A percentile compares a stretch with the other conserved stretches of the same genome.
phyloP scores from a whole-genome alignment of 2,888 invertebrate genomes.

The Nomada ferruginata region DNA sequence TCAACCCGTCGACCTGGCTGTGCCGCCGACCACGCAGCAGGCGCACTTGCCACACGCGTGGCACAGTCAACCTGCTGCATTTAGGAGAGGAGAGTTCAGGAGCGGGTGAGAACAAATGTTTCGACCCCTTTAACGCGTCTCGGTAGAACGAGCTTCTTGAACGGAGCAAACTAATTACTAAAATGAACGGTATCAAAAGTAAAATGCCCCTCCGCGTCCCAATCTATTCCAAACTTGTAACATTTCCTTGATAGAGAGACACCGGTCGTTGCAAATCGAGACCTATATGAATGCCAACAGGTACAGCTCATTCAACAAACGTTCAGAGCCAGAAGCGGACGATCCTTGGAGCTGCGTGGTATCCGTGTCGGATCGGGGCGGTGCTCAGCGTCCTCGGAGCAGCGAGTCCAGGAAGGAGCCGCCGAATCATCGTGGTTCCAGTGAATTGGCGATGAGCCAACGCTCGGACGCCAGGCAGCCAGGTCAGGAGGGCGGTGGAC shows the following conservation, averaged over 20 bases:
- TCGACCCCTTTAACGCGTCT: neutral
- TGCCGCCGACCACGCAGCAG: slow-evolving; percentile 74
- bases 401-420: slow-evolving; percentile 78
- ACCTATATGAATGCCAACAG: slow-evolving; percentile 54
- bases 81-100: slow-evolving; percentile 80
- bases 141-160: neutral
- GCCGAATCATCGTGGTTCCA: slow-evolving; percentile 64
- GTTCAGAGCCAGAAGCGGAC: slow-evolving; percentile 80
- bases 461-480: slow-evolving; percentile 61
- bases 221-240: too few relatives aligned
- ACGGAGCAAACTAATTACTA: too few relatives aligned
- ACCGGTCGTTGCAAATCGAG: too few relatives aligned
- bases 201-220: too few relatives aligned
- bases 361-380: slow-evolving; percentile 70
- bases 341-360: slow-evolving; percentile 81
- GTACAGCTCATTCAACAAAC: slow-evolving; percentile 82
- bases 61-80: slow-evolving; percentile 82
- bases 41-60: slow-evolving; percentile 76
- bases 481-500: slow-evolving; percentile 35
- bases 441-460: slow-evolving; percentile 42
- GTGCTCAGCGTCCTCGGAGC: slow-evolving; percentile 75
- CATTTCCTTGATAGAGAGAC: too few relatives aligned
- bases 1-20: slow-evolving; percentile 84
- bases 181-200: too few relatives aligned
- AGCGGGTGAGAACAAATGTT: slow-evolving; percentile 74